Base-by-base conservation (phyloP, 30 jellyfish, hydroid and myxozoan genomes). In the Aurelia coerulea region DNA sequence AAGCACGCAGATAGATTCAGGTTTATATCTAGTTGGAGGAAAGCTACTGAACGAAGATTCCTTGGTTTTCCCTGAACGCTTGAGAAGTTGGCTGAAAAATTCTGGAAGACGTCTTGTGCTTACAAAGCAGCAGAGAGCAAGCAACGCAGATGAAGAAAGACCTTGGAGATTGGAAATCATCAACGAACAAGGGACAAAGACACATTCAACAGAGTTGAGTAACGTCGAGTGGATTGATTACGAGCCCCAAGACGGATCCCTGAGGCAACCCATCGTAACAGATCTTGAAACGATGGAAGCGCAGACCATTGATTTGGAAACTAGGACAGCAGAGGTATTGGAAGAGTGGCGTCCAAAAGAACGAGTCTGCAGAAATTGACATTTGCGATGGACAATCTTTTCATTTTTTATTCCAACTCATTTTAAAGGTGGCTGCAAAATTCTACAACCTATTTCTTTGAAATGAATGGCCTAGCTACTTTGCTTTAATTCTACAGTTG, bases 221-320 rank as follows among this genome's bases (percentile, higher is more conserved):
- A 77, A 77, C 46, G 19, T 77, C 16, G 88, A 77, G 65, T 77
- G 65, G 88, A 41, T 77, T 2, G 88, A 77, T 77, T 77, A 58
- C 39, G 88, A 77, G 78, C 78, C 88, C 15, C 15, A 53, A 10
- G 88, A 77, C 39, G 31, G 54, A 50, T 58, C 77, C 17, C n/a
- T 54, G 34, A 32, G 88, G 65, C 37, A 10, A 76, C 88, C 78
- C 31, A 39, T 77, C 16, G 68, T 77, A 2, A 56, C 67, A 4
- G 66, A 62, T 41, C 66, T 77, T 10, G 19, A 31, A 13, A n/a
- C 88, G 13, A 76, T 16, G 18, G 16, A 76, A 62, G 88, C n/a
- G 0, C 62, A 59, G 33, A 58, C 88, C 16, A 18, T 77, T 50
- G 72, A 77, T 33, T 2, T 77, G 53, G 88, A 77, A 62, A 46